phyloP scores from a whole-genome alignment of 2,888 invertebrate genomes.

The Phaedon cochleariae region DNA sequence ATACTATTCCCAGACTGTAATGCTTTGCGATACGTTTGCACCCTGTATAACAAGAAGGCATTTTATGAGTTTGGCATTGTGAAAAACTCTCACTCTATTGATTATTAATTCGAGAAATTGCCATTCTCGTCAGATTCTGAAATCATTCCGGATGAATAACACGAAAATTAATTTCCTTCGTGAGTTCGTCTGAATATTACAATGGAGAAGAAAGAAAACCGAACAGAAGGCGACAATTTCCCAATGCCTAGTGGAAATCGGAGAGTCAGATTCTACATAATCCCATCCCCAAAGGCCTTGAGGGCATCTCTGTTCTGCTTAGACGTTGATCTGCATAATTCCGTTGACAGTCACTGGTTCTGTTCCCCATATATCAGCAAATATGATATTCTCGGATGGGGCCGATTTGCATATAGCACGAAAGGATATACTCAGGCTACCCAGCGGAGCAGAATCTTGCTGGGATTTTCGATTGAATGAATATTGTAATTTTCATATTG shows the following conservation, averaged over 20 bases:
- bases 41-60: no score
- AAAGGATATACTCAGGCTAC: no score
- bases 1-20: no score
- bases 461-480: no score
- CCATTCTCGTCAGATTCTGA: no score
- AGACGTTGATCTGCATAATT: constrained; percentile 41
- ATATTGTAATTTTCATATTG: no score
- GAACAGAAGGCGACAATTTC: background rate
- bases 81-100: constrained; percentile 21
- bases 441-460: no score
- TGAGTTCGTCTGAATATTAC: background rate
- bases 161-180: background rate
- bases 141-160: no score
- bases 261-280: constrained; percentile 27
- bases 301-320: constrained; percentile 28
- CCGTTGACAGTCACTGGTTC: constrained; percentile 25
- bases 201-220: background rate
- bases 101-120: no score
- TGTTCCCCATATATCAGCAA: constrained; percentile 37
- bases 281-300: constrained; percentile 21
- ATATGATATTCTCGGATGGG: constrained; percentile 34
- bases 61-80: no score
- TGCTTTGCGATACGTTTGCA: no score
- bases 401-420: constrained; percentile 32
- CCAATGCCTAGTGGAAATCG: background rate